Conservation (phyloP, 2,113 vertebrate genomes). For the Melanostigma gelatinosum region DNA sequence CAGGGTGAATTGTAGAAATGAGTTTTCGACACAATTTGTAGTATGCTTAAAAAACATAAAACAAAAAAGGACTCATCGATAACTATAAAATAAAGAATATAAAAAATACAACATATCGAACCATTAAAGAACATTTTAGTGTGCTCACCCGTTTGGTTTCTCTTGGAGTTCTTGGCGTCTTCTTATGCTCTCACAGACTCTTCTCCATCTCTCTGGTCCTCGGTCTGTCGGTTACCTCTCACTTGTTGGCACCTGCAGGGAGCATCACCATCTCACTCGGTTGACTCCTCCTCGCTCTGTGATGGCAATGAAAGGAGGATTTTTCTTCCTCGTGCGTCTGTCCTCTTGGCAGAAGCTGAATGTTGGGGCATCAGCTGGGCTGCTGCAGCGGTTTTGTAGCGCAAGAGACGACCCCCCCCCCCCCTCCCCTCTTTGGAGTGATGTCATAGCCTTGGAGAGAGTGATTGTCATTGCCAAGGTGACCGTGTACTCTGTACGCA, state of each 20-base stretch:
- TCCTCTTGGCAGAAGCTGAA: slow-evolving; percentile 68
- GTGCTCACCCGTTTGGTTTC: slow-evolving; percentile 64
- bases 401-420: slow-evolving; percentile 37
- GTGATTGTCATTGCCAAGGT: slow-evolving; percentile 71
- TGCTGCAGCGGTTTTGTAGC: slow-evolving; percentile 76
- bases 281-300: slow-evolving; percentile 65
- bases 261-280: slow-evolving; percentile 78
- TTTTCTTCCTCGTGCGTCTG: slow-evolving; percentile 53
- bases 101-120: background rate
- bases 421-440: slow-evolving; percentile 55
- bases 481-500: slow-evolving; percentile 42
- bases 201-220: slow-evolving; percentile 68
- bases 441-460: slow-evolving; percentile 70
- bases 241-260: slow-evolving; percentile 82
- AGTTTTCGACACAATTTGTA: background rate
- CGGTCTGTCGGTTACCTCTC: slow-evolving; percentile 61
- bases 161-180: slow-evolving; percentile 48
- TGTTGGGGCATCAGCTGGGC: slow-evolving; percentile 67
- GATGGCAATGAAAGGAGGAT: slow-evolving; percentile 63
- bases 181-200: slow-evolving; percentile 68
- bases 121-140: background rate
- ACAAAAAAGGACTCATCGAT: background rate
- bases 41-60: background rate
- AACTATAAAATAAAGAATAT: background rate
- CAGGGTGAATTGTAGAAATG: background rate